Conservation (phyloP, 2,888 invertebrate species). For the Aethes cnicana region DNA sequence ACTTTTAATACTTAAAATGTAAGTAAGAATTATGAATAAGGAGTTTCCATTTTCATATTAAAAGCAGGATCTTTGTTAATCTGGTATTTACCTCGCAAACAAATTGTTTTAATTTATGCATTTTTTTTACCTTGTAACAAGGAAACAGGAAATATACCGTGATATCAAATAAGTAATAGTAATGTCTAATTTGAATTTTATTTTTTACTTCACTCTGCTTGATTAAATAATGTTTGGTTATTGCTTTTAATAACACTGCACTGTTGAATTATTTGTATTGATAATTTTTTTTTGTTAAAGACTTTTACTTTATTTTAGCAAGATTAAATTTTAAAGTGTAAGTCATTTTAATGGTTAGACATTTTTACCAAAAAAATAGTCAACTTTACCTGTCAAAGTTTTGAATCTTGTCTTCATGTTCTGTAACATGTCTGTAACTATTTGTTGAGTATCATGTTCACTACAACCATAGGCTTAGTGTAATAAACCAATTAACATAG, state of each 20-base stretch:
- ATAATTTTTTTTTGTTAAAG: slow-evolving; percentile 59
- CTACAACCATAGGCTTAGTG: slow-evolving; percentile 69
- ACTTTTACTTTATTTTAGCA: slow-evolving; percentile 47
- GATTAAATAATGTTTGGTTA: slow-evolving; percentile 36
- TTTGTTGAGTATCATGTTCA: slow-evolving; percentile 64
- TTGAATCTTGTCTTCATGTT: slow-evolving; percentile 38
- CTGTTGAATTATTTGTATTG: slow-evolving; percentile 46
- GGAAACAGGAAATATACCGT: slow-evolving; percentile 1
- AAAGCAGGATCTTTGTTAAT: not conserved
- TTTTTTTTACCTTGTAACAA: slow-evolving; percentile 21
- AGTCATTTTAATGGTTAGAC: slow-evolving; percentile 41
- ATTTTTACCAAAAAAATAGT: slow-evolving; percentile 73
- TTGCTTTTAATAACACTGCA: too few relatives aligned
- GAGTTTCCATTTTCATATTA: slow-evolving; percentile 24
- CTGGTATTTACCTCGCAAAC: slow-evolving; percentile 47
- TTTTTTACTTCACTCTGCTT: slow-evolving; percentile 35
- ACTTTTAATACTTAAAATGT: slow-evolving; percentile 43
- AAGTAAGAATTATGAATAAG: slow-evolving; percentile 42
- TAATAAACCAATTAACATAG: slow-evolving; percentile 72
- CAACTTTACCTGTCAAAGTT: slow-evolving; percentile 55
- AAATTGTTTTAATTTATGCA: slow-evolving; percentile 34
- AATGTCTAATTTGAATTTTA: slow-evolving; percentile 4
- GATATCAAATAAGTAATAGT: slow-evolving; percentile 11
- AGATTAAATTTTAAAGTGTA: slow-evolving; percentile 43
- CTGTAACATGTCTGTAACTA: slow-evolving; percentile 52